Conservation (phyloP, 2,113 vertebrate species). For the Apaloderma vittatum region DNA sequence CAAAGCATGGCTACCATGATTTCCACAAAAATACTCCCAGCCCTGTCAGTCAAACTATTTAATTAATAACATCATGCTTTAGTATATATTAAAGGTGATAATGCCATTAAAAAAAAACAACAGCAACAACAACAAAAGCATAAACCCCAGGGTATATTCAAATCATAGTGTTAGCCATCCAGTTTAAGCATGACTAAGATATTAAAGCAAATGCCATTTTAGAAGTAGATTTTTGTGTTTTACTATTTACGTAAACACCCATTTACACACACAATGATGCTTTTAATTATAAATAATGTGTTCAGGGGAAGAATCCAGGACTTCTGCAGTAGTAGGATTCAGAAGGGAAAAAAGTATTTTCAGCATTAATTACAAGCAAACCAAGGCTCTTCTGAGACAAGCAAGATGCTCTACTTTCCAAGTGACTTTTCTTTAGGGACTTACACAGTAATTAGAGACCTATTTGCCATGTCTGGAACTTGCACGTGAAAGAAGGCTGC, state of each 20-base stretch:
- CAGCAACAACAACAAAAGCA: not conserved
- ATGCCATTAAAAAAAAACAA: not conserved
- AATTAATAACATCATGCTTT: not conserved
- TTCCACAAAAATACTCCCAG: not conserved
- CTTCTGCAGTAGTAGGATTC: constrained; percentile 4
- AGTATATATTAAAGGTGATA: not conserved
- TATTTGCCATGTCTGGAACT: not conserved
- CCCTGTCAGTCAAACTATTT: not conserved
- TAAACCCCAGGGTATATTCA: not conserved
- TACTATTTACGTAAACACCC: not conserved
- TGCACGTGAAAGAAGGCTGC: not conserved
- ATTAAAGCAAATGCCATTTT: not conserved
- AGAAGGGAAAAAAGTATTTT: constrained; percentile 29
- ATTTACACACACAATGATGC: not conserved
- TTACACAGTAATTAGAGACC: constrained; percentile 28
- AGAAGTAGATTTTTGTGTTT: not conserved
- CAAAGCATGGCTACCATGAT: not conserved
- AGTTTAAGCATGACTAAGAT: not conserved
- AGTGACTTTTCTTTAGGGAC: constrained; percentile 22
- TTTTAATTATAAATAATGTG: constrained; percentile 33
- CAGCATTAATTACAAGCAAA: constrained; percentile 57
- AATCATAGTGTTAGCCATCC: not conserved
- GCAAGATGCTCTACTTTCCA: constrained; percentile 12
- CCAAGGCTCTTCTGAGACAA: constrained; percentile 35
- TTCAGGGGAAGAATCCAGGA: not conserved